phyloP scores from a whole-genome alignment of 2,113 vertebrate species.

The Ceyx margarethae region DNA sequence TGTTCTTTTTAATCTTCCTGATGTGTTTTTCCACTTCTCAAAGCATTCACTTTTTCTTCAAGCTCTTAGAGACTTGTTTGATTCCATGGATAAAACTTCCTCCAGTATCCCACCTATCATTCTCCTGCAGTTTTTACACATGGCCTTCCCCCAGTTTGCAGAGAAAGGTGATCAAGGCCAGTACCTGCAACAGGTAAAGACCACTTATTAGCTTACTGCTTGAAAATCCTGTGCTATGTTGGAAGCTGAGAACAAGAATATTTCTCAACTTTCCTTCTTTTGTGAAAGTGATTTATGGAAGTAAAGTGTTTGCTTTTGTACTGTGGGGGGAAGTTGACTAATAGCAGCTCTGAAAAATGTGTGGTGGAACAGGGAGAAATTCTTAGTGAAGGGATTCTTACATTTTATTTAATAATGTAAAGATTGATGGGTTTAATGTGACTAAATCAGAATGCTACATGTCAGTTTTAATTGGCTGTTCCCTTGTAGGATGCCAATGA shows the following conservation, averaged over 20 bases:
- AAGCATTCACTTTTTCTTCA: conserved; percentile 66
- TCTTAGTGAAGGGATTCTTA: not conserved
- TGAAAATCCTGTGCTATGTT: not conserved
- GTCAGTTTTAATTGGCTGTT: not conserved
- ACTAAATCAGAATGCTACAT: not conserved
- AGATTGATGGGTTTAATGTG: not conserved
- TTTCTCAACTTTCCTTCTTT: not conserved
- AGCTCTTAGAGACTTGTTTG: conserved; percentile 97
- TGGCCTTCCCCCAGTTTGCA: conserved; percentile 99
- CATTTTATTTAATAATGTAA: not conserved
- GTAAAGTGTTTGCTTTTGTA: not conserved
- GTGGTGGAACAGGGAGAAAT: not conserved
- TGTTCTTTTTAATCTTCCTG: not conserved
- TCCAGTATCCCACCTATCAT: conserved; percentile 98
- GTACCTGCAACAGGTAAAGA: conserved; percentile 94
- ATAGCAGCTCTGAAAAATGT: not conserved
- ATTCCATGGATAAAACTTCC: conserved; percentile 99
- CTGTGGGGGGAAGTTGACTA: not conserved
- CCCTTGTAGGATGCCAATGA: conserved; percentile 92
- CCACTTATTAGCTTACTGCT: not conserved
- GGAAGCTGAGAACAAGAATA: not conserved
- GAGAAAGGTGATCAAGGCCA: conserved; percentile 99
- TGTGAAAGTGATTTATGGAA: not conserved
- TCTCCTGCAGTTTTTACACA: conserved; percentile 97
- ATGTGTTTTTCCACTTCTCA: conserved; percentile 45